Conservation (phyloP, 2,113 vertebrate genomes). For the Ochotona princeps region DNA sequence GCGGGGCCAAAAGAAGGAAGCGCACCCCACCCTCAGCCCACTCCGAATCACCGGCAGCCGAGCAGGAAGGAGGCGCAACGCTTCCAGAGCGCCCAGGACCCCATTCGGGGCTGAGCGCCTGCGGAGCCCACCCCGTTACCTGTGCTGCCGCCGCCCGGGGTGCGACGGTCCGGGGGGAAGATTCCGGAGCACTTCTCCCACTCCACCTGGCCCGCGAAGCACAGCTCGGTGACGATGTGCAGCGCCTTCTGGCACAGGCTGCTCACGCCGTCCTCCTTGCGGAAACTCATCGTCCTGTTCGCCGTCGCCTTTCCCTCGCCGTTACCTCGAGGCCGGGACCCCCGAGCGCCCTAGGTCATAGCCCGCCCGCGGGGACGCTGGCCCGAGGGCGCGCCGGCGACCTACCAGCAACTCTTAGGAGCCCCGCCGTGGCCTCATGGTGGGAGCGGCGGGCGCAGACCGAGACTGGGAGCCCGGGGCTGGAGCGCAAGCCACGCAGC, state of each 20-base stretch:
- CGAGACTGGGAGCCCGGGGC: not conserved
- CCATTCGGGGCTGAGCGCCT: not conserved
- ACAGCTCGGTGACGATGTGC: slow-evolving; percentile 96
- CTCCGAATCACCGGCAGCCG: not conserved
- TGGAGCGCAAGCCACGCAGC: not conserved
- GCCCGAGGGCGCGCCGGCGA: not conserved
- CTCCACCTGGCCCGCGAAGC: slow-evolving; percentile 94
- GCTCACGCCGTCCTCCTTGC: slow-evolving; percentile 91
- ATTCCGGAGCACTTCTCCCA: slow-evolving; percentile 95
- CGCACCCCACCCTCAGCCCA: no score
- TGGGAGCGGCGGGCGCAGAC: not conserved
- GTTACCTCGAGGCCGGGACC: not conserved
- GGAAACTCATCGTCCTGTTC: slow-evolving; percentile 89
- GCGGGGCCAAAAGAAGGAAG: not conserved
- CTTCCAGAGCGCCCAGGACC: not conserved
- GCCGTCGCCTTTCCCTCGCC: not conserved
- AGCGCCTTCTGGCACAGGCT: slow-evolving; percentile 96
- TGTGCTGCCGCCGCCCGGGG: slow-evolving; percentile 91
- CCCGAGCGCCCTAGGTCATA: slow-evolving; percentile 88
- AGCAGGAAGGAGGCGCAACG: not conserved
- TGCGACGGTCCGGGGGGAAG: slow-evolving; percentile 90
- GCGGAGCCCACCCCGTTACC: slow-evolving; percentile 85
- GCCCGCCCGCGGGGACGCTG: slow-evolving; percentile 72
- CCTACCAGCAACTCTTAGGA: not conserved
- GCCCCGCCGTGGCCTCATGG: slow-evolving; percentile 63